phyloP scores from a whole-genome alignment of 1,140 invertebrate species.

The Aporrectodea caliginosa region DNA sequence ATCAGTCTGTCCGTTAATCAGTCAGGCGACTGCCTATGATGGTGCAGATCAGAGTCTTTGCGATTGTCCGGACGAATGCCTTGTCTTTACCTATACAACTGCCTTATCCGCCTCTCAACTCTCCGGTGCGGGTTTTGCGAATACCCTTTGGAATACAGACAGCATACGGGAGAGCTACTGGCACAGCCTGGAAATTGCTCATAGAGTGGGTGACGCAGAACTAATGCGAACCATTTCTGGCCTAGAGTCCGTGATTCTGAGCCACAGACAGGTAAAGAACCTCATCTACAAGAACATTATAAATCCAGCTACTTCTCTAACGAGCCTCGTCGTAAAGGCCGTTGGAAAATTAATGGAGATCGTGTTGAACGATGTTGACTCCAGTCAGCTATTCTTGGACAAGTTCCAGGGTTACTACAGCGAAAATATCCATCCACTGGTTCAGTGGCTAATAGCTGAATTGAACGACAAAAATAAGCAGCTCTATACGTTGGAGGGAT shows the following conservation, averaged over 20 bases:
- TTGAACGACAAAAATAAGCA: too few relatives aligned
- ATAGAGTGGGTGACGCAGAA: neutral
- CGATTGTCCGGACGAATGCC: neutral
- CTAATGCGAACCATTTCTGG: neutral
- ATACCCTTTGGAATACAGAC: neutral
- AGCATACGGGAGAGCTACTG: neutral
- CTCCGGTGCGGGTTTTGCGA: neutral
- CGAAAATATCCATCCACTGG: neutral
- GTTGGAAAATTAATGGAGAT: neutral
- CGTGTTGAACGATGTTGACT: neutral
- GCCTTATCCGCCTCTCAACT: neutral
- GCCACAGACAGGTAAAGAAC: neutral
- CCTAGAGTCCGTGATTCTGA: neutral
- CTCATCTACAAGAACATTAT: neutral
- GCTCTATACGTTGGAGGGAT: neutral
- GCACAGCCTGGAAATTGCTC: neutral
- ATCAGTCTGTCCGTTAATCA: neutral
- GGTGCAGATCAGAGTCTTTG: neutral
- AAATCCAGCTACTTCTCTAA: neutral
- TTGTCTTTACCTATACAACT: neutral
- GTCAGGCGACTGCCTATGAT: neutral
- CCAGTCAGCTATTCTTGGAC: neutral
- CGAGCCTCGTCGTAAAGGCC: neutral
- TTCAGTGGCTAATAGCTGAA: neutral
- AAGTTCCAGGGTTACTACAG: neutral